Percentiles rank a stretch among this genome's conserved stretches.
These are phyloP conservation scores for Allygus modestus DNA, from an alignment of 2,888 invertebrate species.

Conservation along the genomic window DNA sequence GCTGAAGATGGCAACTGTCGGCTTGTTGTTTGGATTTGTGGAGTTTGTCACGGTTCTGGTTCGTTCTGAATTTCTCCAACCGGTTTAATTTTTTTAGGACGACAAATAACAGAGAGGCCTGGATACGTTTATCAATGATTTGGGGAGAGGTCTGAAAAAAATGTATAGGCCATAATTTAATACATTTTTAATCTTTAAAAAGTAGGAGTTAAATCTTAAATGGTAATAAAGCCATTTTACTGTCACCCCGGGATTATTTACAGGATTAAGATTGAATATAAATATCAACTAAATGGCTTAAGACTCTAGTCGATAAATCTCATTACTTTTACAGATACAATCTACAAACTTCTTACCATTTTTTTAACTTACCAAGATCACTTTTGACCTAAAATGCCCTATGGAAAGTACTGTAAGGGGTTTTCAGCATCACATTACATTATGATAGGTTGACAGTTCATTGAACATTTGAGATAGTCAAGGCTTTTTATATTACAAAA, in stretches of 20 bases:
- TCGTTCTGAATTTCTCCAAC: constrained; percentile 91
- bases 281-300: no score
- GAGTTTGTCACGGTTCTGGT: constrained; percentile 88
- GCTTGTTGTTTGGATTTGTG: constrained; percentile 91
- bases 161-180: no score
- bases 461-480: no score
- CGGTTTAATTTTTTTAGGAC: constrained; percentile 93
- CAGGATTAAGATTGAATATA: not conserved
- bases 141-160: constrained; percentile 66
- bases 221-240: not conserved
- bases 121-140: constrained; percentile 82
- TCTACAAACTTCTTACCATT: no score
- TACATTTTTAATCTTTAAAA: not conserved
- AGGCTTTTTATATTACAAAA: no score
- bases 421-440: no score
- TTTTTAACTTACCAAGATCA: no score
- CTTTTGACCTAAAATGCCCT: no score
- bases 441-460: no score
- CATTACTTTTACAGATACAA: no score
- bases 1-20: constrained; percentile 91
- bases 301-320: no score
- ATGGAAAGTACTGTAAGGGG: no score
- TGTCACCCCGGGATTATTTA: not conserved
- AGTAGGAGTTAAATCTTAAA: not conserved
- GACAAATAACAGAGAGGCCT: constrained; percentile 88